Base-by-base conservation (phyloP, 2,797 vertebrate genomes). In the Podarcis siculus region DNA sequence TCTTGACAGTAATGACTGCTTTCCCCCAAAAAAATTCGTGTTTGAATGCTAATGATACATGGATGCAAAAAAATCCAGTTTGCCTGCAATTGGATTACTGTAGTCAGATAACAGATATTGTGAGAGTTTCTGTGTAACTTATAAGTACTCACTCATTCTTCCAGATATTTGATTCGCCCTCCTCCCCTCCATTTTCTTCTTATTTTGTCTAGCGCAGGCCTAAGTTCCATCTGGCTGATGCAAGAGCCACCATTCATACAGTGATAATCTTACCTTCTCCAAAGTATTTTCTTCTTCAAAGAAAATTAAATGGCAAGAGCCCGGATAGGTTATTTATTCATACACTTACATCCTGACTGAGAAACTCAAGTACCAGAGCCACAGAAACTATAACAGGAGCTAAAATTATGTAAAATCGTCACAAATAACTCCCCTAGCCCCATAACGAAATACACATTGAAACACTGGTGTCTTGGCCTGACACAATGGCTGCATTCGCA, bases 181-280 rank as follows among this genome's bases (percentile, higher is more conserved):
- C 12, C n/a, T 6, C 58, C 58, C 5, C 58, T 21, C 58, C 21
- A 61, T 61, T 17, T 39, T 79, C 93, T 92, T 82, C 93, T 93
- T 95, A 93, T 94, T 92, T 94, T 95, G 92, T 89, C 92, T 94
- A 87, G 91, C 92, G 93, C 73, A 91, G 90, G 91, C 91, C 89
- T 89, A 87, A 85, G 84, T 88, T 92, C 92, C 94, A 95, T 91
- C 92, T 92, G 92, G 92, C 87, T 94, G 93, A 92, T 93, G 89
- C 92, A 95, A 95, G 12, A 3, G 94, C 66, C 92, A 94, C 69
- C 82, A 88, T 84, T 90, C 90, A 91, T 86, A 93, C 81, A 17
- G 91, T 94, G 91, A 92, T 92, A 91, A 93, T 93, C 90, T 87
- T 87, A 87, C 93, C 58, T 61, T 61, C 83, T 92, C 91, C 92